Conservation (phyloP, 2,113 vertebrate species). For the Halichoeres trimaculatus region DNA sequence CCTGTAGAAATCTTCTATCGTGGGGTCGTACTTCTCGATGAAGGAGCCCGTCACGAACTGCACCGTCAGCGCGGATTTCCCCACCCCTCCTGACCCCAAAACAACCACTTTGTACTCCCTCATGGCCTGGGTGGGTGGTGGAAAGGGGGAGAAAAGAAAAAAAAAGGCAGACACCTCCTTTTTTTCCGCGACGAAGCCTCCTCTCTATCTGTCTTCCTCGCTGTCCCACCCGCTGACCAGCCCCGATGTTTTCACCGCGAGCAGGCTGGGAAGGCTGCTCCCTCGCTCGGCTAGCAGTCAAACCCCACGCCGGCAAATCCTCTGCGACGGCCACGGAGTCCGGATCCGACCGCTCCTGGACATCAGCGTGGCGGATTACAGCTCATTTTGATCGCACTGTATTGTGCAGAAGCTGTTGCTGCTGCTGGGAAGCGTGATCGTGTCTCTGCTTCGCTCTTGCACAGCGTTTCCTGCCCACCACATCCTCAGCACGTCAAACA, state of each 20-base stretch:
- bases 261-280: slow-evolving; percentile 60
- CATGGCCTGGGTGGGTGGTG: slow-evolving; percentile 76
- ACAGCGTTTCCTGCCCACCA: slow-evolving; percentile 82
- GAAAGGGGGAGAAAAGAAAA: neutral
- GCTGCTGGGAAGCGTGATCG: slow-evolving; percentile 73
- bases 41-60: slow-evolving; percentile 95
- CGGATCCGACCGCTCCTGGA: slow-evolving; percentile 61
- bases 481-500: slow-evolving; percentile 77
- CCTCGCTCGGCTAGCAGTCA: slow-evolving; percentile 48
- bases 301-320: slow-evolving; percentile 40
- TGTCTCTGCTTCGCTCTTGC: slow-evolving; percentile 58
- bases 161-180: slow-evolving; percentile 68
- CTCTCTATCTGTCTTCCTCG: slow-evolving; percentile 35
- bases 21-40: slow-evolving; percentile 95
- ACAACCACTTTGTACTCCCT: slow-evolving; percentile 96
- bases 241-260: slow-evolving; percentile 75
- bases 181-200: slow-evolving; percentile 69
- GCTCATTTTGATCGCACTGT: slow-evolving; percentile 63
- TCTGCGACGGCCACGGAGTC: slow-evolving; percentile 26
- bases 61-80: slow-evolving; percentile 93
- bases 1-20: slow-evolving; percentile 91
- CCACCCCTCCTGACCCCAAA: slow-evolving; percentile 93
- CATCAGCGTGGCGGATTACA: slow-evolving; percentile 60
- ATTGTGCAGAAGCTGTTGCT: slow-evolving; percentile 54
- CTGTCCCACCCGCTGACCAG: slow-evolving; percentile 64